Percentiles rank a stretch among this genome's conserved stretches.
Conservation (phyloP, 2,113 vertebrate species). For the Pluvialis apricaria region DNA sequence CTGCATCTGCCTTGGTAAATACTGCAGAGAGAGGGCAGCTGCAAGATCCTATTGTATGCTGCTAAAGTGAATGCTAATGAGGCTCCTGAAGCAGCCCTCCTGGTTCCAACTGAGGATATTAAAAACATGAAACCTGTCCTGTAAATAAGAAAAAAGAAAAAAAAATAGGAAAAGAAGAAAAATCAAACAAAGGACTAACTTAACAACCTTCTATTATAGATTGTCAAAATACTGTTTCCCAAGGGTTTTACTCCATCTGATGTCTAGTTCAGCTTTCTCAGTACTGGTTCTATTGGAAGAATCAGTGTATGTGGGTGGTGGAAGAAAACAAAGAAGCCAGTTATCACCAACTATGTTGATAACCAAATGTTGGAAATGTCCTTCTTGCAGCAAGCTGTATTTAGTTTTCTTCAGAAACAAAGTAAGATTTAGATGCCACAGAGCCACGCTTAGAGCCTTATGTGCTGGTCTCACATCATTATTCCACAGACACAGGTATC, state of each 20-base stretch:
- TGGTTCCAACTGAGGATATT: neutral
- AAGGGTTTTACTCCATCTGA: neutral
- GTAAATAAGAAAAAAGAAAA: neutral
- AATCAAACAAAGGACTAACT: neutral
- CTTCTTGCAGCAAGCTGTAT: neutral
- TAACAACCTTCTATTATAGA: neutral
- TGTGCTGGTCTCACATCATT: neutral
- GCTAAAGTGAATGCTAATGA: neutral
- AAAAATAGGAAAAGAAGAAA: neutral
- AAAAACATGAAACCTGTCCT: neutral
- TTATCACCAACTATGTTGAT: neutral
- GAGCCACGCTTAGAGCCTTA: accelerated
- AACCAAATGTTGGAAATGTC: neutral
- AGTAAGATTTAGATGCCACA: neutral
- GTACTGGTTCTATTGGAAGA: neutral
- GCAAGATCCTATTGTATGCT: neutral
- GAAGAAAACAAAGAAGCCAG: neutral
- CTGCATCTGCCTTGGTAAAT: neutral
- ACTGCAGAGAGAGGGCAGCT: neutral
- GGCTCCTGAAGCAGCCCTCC: neutral
- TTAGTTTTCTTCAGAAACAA: neutral
- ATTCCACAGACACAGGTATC: neutral
- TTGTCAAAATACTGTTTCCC: neutral
- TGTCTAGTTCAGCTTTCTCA: neutral
- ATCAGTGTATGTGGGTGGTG: neutral